Base-by-base conservation (phyloP, 1,140 invertebrate genomes). In the Bradysia coprophila region DNA sequence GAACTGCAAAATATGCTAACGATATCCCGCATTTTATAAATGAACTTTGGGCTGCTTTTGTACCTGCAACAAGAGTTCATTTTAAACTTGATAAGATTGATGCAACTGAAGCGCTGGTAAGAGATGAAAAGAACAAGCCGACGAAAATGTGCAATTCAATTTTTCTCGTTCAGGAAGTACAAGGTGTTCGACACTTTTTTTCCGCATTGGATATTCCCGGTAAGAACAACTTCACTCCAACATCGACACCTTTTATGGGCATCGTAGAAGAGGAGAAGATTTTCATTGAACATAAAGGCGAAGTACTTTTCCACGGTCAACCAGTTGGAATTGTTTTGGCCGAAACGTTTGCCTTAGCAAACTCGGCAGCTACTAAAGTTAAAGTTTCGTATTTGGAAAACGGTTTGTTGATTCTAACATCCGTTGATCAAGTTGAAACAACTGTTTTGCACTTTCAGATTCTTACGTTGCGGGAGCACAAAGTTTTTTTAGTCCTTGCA, bases 151-250 rank as follows among this genome's bases (percentile, higher is more conserved):
- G n/a, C n/a, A n/a, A n/a, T n/a, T n/a, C n/a, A n/a, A n/a, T n/a
- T n/a, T n/a, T n/a, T n/a, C n/a, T 20, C 3, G 18, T 38, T 16
- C 3, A 38, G 63, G 66, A 70, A 54, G 55, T 77, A 23, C 63
- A 70, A 33, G 85, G 82, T 4, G 78, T 89, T 3, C 48, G 81
- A 2, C 72, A 68, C 1, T 82, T 83, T 51, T 72, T 73, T 46
- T 68, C 71, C 9, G 76, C 77, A 1, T 74, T 75, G 49, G 82
- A 88, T 55, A 69, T 90, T 20, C 81, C 82, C 1, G 83, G 82
- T 0, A 61, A 61, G 33, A 86, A 86, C 55, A 51, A 56, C 4
- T 77, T 69, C 39, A 65, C 60, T 1, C 55, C 59, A 5, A 43
- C 57, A 4, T 49, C 47, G 15, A 42, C 48, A 6, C 45, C n/a